phyloP scores from a whole-genome alignment of 2,888 invertebrate genomes.

The Cephus runcator region DNA sequence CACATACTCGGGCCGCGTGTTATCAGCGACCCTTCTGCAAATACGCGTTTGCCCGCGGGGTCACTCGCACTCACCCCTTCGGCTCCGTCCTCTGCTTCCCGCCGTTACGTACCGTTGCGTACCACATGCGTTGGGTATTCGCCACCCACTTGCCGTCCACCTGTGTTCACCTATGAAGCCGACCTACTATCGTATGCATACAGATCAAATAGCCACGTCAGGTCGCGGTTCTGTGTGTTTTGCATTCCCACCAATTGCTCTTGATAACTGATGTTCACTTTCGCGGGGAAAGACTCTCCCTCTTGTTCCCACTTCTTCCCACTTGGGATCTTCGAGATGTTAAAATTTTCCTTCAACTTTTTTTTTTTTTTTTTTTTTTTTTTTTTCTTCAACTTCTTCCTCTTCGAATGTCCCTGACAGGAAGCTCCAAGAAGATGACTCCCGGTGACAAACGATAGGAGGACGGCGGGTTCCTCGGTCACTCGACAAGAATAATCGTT shows the following conservation, averaged over 20 bases:
- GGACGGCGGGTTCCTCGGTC: slow-evolving; percentile 43
- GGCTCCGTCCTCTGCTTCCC: too few species aligned
- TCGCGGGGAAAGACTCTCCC: too few species aligned
- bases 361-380: too few species aligned
- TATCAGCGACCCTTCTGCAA: slow-evolving; percentile 58
- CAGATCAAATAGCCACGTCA: slow-evolving; percentile 29
- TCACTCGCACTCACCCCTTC: slow-evolving; percentile 36
- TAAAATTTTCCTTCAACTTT: too few species aligned
- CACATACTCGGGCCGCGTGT: slow-evolving; percentile 40
- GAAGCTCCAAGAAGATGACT: slow-evolving; percentile 10
- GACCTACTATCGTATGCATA: slow-evolving; percentile 34
- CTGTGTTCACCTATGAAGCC: neutral
- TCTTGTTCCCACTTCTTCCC: too few species aligned
- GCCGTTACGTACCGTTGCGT: neutral
- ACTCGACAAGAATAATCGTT: slow-evolving; percentile 63
- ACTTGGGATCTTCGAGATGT: too few species aligned
- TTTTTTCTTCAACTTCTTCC: too few species aligned
- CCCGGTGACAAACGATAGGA: slow-evolving; percentile 45
- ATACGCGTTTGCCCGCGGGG: slow-evolving; percentile 52
- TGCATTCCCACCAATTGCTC: slow-evolving; percentile 27
- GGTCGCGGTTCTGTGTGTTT: slow-evolving; percentile 23
- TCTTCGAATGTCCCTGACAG: slow-evolving; percentile 13
- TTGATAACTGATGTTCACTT: neutral
- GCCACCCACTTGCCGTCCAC: too few species aligned
- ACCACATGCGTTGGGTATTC: too few species aligned